A percentile compares a stretch with the other conserved stretches of the same genome.
phyloP scores from a whole-genome alignment of 2,113 vertebrate species.

The Heterochromis multidens region DNA sequence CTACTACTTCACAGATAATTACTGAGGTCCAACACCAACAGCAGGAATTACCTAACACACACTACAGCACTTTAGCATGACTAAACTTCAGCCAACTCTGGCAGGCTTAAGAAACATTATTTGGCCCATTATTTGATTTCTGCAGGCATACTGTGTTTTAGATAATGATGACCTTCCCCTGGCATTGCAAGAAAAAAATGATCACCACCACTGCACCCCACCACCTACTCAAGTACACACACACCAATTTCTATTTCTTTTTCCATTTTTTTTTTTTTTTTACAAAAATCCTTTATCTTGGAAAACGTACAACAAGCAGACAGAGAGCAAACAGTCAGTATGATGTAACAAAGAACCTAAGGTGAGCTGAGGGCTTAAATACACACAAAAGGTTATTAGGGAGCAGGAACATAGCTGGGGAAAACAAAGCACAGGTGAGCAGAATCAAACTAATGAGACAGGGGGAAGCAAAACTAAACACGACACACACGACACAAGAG shows the following conservation, averaged over 20 bases:
- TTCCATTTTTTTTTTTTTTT: too few relatives aligned
- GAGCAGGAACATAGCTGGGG: too few relatives aligned
- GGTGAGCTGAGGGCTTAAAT: too few relatives aligned
- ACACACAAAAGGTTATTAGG: too few relatives aligned
- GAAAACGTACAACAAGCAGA: too few relatives aligned
- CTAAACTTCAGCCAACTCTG: background rate
- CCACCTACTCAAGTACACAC: background rate
- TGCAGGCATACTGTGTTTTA: background rate
- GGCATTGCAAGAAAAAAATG: background rate
- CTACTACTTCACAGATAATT: background rate
- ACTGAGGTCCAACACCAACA: background rate
- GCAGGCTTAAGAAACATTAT: too few relatives aligned
- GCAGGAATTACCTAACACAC: background rate
- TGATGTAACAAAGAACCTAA: too few relatives aligned
- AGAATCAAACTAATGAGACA: too few relatives aligned
- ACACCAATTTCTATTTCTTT: background rate
- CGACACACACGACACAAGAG: too few relatives aligned
- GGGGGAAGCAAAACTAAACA: too few relatives aligned
- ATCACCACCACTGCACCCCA: background rate
- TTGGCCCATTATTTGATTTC: background rate
- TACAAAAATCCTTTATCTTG: background rate
- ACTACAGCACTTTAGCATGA: background rate
- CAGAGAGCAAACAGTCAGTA: too few relatives aligned
- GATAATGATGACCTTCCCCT: background rate
- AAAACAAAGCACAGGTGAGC: too few relatives aligned